These are phyloP conservation scores for Paramormyrops kingsleyae DNA, from an alignment of 2,113 vertebrate species.

Conservation along the genomic window DNA sequence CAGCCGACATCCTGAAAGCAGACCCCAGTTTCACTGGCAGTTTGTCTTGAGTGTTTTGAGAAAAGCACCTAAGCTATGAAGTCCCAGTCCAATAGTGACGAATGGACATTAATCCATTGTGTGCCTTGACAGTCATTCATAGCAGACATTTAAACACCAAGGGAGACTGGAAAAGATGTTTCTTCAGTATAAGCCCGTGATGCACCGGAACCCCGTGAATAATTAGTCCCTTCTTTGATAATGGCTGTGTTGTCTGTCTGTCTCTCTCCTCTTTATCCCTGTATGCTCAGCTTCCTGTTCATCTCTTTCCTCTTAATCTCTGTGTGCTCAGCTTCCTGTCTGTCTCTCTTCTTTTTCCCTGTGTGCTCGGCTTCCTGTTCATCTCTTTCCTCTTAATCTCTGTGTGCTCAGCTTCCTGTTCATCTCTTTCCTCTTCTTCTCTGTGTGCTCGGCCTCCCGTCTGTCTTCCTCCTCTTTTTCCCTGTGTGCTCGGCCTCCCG, in stretches of 20 bases:
- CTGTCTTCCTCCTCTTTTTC: background rate
- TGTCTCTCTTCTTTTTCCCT: background rate
- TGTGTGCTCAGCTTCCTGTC: no score
- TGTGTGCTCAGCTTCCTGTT: no score
- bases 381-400: no score
- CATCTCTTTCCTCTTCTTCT: background rate
- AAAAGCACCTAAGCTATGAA: slow-evolving; percentile 5
- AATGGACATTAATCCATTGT: slow-evolving; percentile 2
- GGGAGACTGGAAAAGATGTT: background rate
- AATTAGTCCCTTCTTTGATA: background rate
- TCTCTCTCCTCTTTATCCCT: background rate
- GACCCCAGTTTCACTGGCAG: background rate
- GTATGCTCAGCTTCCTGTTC: background rate
- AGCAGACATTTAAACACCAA: background rate
- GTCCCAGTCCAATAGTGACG: background rate
- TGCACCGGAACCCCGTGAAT: background rate
- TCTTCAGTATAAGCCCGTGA: background rate
- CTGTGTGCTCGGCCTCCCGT: background rate
- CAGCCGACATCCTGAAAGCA: background rate
- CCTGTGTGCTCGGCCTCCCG: background rate
- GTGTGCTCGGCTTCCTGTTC: background rate
- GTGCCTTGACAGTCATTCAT: background rate
- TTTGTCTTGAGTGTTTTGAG: background rate
- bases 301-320: no score
- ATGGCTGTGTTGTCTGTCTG: background rate